Evolutionary conservation across 2,113 vertebrate genomes (phyloP).

Genomic region (Antechinus flavipes): DNA sequence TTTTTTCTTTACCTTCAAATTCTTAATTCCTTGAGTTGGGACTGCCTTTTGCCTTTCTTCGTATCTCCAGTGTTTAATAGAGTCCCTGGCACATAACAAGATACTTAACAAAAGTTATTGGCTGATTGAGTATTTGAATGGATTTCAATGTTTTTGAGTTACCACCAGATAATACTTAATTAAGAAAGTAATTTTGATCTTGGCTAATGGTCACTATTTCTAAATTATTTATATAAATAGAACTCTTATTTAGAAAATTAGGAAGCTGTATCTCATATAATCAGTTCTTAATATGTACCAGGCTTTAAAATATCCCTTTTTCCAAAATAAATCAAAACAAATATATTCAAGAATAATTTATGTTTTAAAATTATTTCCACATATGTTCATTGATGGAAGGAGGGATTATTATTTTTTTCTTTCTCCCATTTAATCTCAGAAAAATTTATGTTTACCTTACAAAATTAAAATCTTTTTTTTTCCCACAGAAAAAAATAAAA

Average conservation of each 20-base stretch:
- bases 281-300: not conserved
- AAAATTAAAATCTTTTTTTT: not conserved
- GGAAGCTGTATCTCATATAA: not conserved
- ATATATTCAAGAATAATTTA: not conserved
- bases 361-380: not conserved
- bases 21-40: not conserved
- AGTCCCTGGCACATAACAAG: not conserved
- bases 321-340: not conserved
- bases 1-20: not conserved
- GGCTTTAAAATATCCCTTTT: not conserved
- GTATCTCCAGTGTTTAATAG: not conserved
- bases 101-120: not conserved
- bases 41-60: not conserved
- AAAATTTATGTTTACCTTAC: not conserved
- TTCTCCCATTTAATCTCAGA: not conserved
- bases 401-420: not conserved
- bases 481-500: not conserved
- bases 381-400: not conserved
- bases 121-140: not conserved
- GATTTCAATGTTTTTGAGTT: not conserved
- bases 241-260: not conserved
- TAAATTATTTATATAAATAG: not conserved
- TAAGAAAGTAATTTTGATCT: not conserved
- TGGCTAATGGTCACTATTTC: not conserved
- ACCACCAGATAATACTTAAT: not conserved